phyloP scores from a whole-genome alignment of 2,113 vertebrate genomes.

The Aplodontia rufa region DNA sequence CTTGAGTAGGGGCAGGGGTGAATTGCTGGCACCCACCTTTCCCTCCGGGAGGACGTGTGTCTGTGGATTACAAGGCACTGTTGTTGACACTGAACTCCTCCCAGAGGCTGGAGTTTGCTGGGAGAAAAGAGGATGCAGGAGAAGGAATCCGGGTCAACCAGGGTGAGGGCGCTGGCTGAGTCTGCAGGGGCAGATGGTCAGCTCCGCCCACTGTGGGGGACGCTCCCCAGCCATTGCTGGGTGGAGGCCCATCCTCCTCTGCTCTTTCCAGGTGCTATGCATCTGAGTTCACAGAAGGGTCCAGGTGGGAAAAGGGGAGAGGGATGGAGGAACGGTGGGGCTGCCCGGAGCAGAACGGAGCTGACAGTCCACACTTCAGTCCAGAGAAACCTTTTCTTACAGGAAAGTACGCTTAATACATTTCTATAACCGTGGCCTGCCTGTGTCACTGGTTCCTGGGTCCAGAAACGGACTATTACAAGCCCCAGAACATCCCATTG shows the following conservation, averaged over 20 bases:
- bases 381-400: neutral
- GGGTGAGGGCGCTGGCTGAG: neutral
- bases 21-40: too few species aligned
- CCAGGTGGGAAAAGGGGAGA: fast-evolving
- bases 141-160: neutral
- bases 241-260: neutral
- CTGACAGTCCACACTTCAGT: too few species aligned
- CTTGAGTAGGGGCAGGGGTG: too few species aligned
- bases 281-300: fast-evolving
- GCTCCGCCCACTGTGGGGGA: neutral
- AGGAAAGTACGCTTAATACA: neutral
- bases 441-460: neutral
- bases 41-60: too few species aligned
- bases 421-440: neutral
- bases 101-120: neutral
- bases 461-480: neutral
- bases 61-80: neutral
- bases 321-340: neutral
- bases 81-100: neutral
- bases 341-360: too few species aligned
- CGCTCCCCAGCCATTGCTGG: neutral
- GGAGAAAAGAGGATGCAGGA: neutral
- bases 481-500: neutral
- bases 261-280: neutral
- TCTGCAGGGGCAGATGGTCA: too few species aligned